A percentile compares a stretch with the other conserved stretches of the same genome.
These are phyloP conservation scores for Cremastinae sp. DNA, from an alignment of 2,888 invertebrate genomes.

Conservation along the genomic window DNA sequence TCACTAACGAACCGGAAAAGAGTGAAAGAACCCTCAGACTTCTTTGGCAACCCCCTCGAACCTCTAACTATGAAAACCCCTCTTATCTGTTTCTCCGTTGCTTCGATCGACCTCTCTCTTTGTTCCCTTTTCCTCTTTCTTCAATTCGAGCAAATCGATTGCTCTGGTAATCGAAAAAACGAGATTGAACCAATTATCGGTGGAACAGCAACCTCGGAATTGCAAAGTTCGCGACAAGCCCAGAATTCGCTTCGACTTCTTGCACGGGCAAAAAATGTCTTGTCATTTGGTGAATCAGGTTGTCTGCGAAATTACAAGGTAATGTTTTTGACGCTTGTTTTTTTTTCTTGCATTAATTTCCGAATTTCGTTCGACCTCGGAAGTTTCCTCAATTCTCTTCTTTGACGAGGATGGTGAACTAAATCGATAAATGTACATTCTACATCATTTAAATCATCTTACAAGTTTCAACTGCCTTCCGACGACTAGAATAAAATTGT, in stretches of 20 bases:
- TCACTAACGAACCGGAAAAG: slow-evolving; percentile 74
- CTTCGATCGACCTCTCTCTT: slow-evolving; percentile 5
- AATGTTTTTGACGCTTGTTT: not conserved
- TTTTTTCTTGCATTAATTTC: too few relatives aligned
- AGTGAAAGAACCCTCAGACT: slow-evolving; percentile 58
- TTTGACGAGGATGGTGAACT: too few relatives aligned
- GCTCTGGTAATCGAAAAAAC: slow-evolving; percentile 61
- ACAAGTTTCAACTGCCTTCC: too few relatives aligned
- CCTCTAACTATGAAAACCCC: not conserved
- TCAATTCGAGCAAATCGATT: slow-evolving; percentile 71
- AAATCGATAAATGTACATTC: too few relatives aligned
- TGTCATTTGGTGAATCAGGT: slow-evolving; percentile 31
- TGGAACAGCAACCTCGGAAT: slow-evolving; percentile 12
- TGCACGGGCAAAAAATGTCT: slow-evolving; percentile 27
- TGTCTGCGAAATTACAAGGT: too few relatives aligned
- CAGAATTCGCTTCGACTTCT: too few relatives aligned
- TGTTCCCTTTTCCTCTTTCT: slow-evolving; percentile 33
- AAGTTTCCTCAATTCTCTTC: too few relatives aligned
- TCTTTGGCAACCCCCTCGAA: slow-evolving; percentile 32
- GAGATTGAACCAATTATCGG: slow-evolving; percentile 62
- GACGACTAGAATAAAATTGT: too few relatives aligned
- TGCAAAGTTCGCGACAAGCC: slow-evolving; percentile 20
- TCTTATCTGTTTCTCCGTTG: slow-evolving; percentile 5
- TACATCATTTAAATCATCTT: too few relatives aligned
- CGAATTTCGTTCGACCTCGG: too few relatives aligned